These are phyloP conservation scores for Aphyosemion australe DNA, from an alignment of 2,113 vertebrate species.

Conservation along the genomic window DNA sequence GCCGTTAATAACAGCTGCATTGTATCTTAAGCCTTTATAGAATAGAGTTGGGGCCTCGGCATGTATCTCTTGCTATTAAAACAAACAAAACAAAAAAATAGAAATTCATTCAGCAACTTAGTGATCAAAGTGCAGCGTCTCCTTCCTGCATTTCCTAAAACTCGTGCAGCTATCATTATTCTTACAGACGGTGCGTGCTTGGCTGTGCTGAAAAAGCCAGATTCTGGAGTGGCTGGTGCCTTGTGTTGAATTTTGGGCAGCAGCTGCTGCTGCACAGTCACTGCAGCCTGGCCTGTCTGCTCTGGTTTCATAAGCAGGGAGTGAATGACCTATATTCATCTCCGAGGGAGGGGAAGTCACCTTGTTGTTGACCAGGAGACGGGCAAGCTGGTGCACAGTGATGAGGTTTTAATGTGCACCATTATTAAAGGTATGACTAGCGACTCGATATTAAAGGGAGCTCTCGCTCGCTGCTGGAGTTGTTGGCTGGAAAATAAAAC, in stretches of 20 bases:
- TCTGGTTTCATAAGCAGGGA: conserved; percentile 75
- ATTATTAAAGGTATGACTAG: conserved; percentile 50
- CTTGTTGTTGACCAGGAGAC: conserved; percentile 69
- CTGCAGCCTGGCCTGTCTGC: conserved; percentile 69
- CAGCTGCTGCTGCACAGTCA: conserved; percentile 69
- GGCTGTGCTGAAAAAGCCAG: conserved; percentile 24
- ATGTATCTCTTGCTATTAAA: conserved; percentile 1
- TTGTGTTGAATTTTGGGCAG: conserved; percentile 53
- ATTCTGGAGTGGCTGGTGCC: conserved; percentile 35
- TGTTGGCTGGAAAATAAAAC: conserved; percentile 21
- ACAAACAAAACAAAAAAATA: too few relatives aligned
- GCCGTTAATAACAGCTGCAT: too few relatives aligned
- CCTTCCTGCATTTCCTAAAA: neutral
- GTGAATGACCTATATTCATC: conserved; percentile 77
- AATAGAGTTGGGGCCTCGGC: conserved; percentile 17
- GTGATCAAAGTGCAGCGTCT: conserved; percentile 7
- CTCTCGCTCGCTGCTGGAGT: conserved; percentile 13
- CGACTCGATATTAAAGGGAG: conserved; percentile 31
- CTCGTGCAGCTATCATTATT: conserved; percentile 9
- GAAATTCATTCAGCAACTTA: neutral
- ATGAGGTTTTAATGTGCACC: conserved; percentile 55
- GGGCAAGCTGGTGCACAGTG: conserved; percentile 48
- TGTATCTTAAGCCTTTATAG: conserved; percentile 15
- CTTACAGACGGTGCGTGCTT: neutral
- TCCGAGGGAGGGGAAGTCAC: conserved; percentile 78